Percentiles rank a stretch among this genome's conserved stretches.
Evolutionary conservation across 2,113 vertebrate species (phyloP).

Genomic region (Nannobrachium achirus): DNA sequence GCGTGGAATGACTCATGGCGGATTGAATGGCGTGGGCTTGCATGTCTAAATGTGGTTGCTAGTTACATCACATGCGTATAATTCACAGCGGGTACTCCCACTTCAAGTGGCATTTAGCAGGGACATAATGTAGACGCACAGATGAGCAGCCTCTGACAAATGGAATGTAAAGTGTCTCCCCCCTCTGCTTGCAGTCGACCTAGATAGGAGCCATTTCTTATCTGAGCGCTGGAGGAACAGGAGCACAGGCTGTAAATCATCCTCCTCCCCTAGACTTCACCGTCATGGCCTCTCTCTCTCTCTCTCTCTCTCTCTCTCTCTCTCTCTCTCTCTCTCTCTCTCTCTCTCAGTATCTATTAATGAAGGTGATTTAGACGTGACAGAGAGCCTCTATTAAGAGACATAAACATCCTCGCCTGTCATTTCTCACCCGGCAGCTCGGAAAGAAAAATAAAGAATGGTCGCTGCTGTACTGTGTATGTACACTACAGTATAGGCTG

Average conservation of each 20-base stretch:
- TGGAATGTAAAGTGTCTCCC: constrained; percentile 55
- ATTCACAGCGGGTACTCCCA: not conserved
- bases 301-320: constrained; percentile 45
- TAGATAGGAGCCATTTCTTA: constrained; percentile 68
- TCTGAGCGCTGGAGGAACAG: constrained; percentile 66
- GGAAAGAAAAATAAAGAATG: not conserved
- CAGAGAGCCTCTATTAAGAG: constrained; percentile 68
- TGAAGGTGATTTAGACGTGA: constrained; percentile 68
- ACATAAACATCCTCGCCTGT: constrained; percentile 50
- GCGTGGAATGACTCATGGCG: too few species aligned
- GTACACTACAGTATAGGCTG: too few species aligned
- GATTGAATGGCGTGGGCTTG: too few species aligned
- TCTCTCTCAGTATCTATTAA: constrained; percentile 57
- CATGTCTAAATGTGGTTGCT: not conserved
- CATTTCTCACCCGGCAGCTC: constrained; percentile 35
- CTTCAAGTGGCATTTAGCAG: constrained; percentile 14
- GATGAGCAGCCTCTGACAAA: constrained; percentile 53
- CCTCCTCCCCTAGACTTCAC: constrained; percentile 58
- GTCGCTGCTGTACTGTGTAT: not conserved
- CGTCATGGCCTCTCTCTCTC: constrained; percentile 53
- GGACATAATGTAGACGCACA: constrained; percentile 12
- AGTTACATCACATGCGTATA: not conserved
- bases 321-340: constrained; percentile 46
- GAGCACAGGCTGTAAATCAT: constrained; percentile 73
- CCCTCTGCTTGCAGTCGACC: constrained; percentile 59